Base-by-base conservation (phyloP, 2,797 vertebrate species). In the Enteromius unitaeniatus region DNA sequence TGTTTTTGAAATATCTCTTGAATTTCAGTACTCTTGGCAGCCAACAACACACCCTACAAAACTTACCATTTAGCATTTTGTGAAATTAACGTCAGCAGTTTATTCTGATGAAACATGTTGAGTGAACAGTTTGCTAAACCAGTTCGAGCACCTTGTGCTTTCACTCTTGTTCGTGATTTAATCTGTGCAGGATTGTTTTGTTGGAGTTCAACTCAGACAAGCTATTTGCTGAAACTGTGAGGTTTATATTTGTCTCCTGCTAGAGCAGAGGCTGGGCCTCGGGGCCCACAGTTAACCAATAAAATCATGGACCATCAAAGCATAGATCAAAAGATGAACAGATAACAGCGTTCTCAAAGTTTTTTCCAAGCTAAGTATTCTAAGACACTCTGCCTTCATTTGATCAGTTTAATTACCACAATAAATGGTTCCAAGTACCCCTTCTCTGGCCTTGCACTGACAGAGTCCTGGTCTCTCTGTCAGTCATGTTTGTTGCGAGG, bases 401-500 rank as follows among this genome's bases (percentile, higher is more conserved):
- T 40, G 7, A 75, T 28, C 37, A 0, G 6, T 14, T 79, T 87
- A 64, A 87, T 83, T 85, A 83, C 42, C 15, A 6, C 21, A 14
- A 26, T 82, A 79, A 85, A 45, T 70, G 17, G 0, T 23, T 26
- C 37, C 21, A 42, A 49, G 37, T 77, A 19, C 26, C 69, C 37
- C 6, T 64, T 45, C 11, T 83, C 55, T 78, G 51, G 23, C 49
- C 40, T 31, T 14, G 28, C 60, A 11, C 4, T 65, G 83, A 78
- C 34, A 40, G 13, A 42, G 58, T 51, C 34, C 53, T 40, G 79
- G 21, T 84, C 53, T 79, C 26, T 8, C 55, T 69, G 82, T 84
- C 60, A 73, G 58, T 49, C 21, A 26, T 85, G 80, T 84, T 58
- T 70, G 40, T 74, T 67, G 83, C 19, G 60, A 85, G 69, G 23